Percentiles rank a stretch among this genome's conserved stretches.
Evolutionary conservation across 2,113 vertebrate genomes (phyloP).

Genomic region (Pantherophis guttatus): DNA sequence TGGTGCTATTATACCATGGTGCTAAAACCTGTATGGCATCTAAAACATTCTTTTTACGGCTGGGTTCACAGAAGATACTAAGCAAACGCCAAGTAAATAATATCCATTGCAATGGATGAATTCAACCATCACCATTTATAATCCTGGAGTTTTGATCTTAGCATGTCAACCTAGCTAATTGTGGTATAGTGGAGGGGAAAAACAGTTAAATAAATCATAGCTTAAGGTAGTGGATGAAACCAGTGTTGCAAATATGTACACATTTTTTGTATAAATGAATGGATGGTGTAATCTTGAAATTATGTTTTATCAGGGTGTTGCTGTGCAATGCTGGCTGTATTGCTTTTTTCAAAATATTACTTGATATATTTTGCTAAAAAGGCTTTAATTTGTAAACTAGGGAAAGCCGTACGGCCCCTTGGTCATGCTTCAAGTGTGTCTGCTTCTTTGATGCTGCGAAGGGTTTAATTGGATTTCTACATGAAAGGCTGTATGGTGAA

Average conservation of each 20-base stretch:
- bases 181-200: background rate
- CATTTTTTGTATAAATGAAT: background rate
- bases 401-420: slow-evolving; percentile 14
- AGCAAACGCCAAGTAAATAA: background rate
- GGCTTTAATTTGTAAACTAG: slow-evolving; percentile 12
- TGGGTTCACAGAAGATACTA: background rate
- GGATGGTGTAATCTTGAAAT: background rate
- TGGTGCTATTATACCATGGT: slow-evolving; percentile 21
- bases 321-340: slow-evolving; percentile 58
- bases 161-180: background rate
- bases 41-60: background rate
- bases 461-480: slow-evolving; percentile 4
- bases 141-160: background rate
- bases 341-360: slow-evolving; percentile 21
- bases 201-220: background rate
- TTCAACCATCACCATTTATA: background rate
- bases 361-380: background rate
- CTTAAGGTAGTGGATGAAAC: background rate
- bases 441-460: background rate
- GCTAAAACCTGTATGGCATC: slow-evolving; percentile 35
- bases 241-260: background rate
- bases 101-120: background rate
- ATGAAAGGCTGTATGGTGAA: background rate
- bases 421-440: background rate
- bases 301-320: slow-evolving; percentile 51